phyloP scores from a whole-genome alignment of 2,888 invertebrate genomes.

The Panzeria rudis region DNA sequence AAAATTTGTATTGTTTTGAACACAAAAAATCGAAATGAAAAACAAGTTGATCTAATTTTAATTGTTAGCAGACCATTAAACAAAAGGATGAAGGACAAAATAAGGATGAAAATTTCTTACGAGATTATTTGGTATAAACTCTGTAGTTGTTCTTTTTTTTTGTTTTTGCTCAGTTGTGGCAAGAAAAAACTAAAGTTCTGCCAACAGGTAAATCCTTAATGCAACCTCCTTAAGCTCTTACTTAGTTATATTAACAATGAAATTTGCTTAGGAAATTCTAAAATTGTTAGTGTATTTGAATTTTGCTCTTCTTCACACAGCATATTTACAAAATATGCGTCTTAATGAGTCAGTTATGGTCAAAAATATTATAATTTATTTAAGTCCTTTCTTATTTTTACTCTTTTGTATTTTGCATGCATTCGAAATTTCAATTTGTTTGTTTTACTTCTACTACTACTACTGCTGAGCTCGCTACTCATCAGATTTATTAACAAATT shows the following conservation, averaged over 20 bases:
- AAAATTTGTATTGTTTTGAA: slow-evolving; percentile 34
- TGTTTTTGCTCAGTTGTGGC: not conserved
- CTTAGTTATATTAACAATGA: slow-evolving; percentile 42
- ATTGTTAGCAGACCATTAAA: slow-evolving; percentile 77
- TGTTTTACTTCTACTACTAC: slow-evolving; percentile 2
- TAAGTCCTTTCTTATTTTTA: slow-evolving; percentile 1
- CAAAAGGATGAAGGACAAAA: slow-evolving; percentile 62
- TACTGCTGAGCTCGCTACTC: not conserved
- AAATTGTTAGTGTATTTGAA: not conserved
- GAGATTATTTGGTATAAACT: not conserved
- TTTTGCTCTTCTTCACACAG: not conserved
- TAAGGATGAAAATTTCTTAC: slow-evolving; percentile 2
- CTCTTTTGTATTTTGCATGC: not conserved
- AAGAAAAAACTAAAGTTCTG: not conserved
- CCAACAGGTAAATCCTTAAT: slow-evolving; percentile 58
- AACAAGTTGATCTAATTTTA: slow-evolving; percentile 78
- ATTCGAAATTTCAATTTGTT: not conserved
- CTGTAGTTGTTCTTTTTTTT: not conserved
- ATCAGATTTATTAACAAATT: slow-evolving; percentile 3
- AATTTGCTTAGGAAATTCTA: slow-evolving; percentile 44
- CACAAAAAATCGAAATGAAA: slow-evolving; percentile 20
- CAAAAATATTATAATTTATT: slow-evolving; percentile 11
- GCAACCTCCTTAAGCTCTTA: slow-evolving; percentile 28
- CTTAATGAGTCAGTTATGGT: slow-evolving; percentile 48
- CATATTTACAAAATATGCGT: slow-evolving; percentile 42